Evolutionary conservation across 2,113 vertebrate genomes (phyloP).

Genomic region (Osmerus mordax): DNA sequence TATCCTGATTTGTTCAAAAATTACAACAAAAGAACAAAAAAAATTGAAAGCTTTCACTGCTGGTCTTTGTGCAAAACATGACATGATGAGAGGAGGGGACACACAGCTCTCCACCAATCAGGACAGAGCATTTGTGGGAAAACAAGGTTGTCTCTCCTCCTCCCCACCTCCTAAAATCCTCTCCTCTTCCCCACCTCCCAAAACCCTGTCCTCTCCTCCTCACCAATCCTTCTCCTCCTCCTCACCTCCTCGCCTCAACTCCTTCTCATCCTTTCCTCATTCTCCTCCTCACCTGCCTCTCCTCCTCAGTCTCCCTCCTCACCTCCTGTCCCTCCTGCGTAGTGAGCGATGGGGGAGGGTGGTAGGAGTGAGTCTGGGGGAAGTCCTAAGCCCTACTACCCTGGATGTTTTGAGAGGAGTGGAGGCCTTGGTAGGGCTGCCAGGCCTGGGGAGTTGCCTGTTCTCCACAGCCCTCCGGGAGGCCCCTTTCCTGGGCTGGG

Average conservation of each 20-base stretch:
- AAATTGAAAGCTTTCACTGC: constrained; percentile 14
- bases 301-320: not conserved
- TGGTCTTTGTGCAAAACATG: constrained; percentile 45
- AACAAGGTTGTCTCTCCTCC: too few relatives aligned
- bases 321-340: constrained; percentile 25
- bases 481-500: constrained; percentile 35
- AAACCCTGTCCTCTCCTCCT: not conserved
- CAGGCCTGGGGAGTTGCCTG: constrained; percentile 32
- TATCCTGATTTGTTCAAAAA: constrained; percentile 28
- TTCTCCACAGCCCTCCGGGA: constrained; percentile 29
- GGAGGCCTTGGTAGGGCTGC: constrained; percentile 19
- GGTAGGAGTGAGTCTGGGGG: constrained; percentile 3
- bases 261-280: not conserved
- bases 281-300: constrained; percentile 20
- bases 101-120: not conserved
- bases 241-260: not conserved
- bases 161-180: not conserved
- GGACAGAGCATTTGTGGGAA: too few relatives aligned
- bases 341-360: constrained; percentile 18
- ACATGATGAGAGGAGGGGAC: constrained; percentile 24
- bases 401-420: not conserved
- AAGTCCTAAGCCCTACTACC: constrained; percentile 9
- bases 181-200: not conserved
- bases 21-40: constrained; percentile 26
- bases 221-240: not conserved